Evolutionary conservation across 2,888 invertebrate genomes (phyloP).

Genomic region (Formica aserva): DNA sequence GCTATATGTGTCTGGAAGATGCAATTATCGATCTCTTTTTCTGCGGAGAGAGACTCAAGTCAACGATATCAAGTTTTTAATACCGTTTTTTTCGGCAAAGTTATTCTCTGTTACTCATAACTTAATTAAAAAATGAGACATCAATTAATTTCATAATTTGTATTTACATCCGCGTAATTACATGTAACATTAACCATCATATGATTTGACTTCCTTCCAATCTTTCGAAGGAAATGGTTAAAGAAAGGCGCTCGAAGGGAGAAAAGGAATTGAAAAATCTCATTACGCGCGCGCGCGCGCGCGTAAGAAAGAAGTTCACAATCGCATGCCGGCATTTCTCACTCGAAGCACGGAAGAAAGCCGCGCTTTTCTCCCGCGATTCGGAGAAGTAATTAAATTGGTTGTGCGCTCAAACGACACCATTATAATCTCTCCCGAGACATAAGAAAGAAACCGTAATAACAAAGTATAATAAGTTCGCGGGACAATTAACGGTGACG

Average conservation of each 20-base stretch:
- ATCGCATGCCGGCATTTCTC: slow-evolving; percentile 41
- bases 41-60: neutral
- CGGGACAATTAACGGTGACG: slow-evolving; percentile 20
- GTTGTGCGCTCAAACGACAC: slow-evolving; percentile 37
- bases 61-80: neutral
- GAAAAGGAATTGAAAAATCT: slow-evolving; percentile 38
- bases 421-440: slow-evolving; percentile 42
- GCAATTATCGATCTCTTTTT: neutral
- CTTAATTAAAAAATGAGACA: slow-evolving; percentile 11
- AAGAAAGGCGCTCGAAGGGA: slow-evolving; percentile 1
- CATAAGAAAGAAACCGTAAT: slow-evolving; percentile 37
- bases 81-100: neutral
- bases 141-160: slow-evolving; percentile 1
- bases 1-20: neutral
- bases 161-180: slow-evolving; percentile 1
- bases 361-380: slow-evolving; percentile 31
- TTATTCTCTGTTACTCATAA: slow-evolving; percentile 3
- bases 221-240: slow-evolving; percentile 11
- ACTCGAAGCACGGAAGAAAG: neutral
- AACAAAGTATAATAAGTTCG: slow-evolving; percentile 42
- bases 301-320: slow-evolving; percentile 40
- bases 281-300: too few species aligned
- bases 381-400: slow-evolving; percentile 48
- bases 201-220: slow-evolving; percentile 8
- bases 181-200: neutral